These are phyloP conservation scores for Cherax destructor DNA, from an alignment of 1,140 invertebrate genomes.

Conservation along the genomic window DNA sequence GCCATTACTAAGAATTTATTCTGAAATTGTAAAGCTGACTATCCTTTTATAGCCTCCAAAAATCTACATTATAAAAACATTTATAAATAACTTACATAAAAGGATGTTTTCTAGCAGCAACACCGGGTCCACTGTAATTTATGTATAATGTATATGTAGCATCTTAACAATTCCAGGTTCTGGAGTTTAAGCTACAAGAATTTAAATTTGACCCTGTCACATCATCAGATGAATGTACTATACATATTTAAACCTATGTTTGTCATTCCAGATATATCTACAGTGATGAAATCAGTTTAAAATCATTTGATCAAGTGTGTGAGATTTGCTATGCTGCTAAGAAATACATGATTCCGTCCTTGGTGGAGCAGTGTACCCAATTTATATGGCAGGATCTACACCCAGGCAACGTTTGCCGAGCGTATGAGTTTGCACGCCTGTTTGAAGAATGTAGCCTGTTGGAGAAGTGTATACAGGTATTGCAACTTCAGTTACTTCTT, in stretches of 20 bases:
- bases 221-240: background rate
- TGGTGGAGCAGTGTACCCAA: slow-evolving; percentile 87
- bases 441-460: slow-evolving; percentile 88
- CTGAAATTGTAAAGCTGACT: too few relatives aligned
- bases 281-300: slow-evolving; percentile 85
- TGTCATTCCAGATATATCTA: slow-evolving; percentile 84
- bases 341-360: slow-evolving; percentile 89
- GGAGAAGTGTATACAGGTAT: slow-evolving; percentile 86
- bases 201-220: too few relatives aligned
- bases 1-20: too few relatives aligned
- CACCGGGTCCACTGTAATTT: too few relatives aligned
- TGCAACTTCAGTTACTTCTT: background rate
- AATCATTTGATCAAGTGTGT: slow-evolving; percentile 88
- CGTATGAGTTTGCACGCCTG: slow-evolving; percentile 89
- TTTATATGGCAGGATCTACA: slow-evolving; percentile 87
- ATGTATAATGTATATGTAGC: too few relatives aligned
- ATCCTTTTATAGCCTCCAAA: too few relatives aligned
- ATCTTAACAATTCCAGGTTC: too few relatives aligned
- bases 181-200: too few relatives aligned
- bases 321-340: slow-evolving; percentile 91
- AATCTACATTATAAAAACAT: too few relatives aligned
- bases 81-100: too few relatives aligned
- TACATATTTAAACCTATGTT: background rate
- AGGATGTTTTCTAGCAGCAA: too few relatives aligned
- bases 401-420: slow-evolving; percentile 86